Base-by-base conservation (phyloP, 2,113 vertebrate species). In the Noctilio leporinus region DNA sequence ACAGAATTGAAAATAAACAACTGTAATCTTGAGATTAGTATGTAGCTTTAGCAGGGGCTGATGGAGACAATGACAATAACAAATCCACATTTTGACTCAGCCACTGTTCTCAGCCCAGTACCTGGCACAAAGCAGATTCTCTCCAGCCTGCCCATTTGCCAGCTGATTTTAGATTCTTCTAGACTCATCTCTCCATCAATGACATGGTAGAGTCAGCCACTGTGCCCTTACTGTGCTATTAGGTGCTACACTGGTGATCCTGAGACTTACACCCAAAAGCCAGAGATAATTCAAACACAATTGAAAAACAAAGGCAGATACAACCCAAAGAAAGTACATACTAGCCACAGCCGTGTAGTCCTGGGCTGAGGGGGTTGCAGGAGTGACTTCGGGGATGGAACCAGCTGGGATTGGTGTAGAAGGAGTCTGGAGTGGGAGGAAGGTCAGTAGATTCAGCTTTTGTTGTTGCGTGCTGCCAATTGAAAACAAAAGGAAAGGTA, bases 401-500 rank as follows among this genome's bases (percentile, higher is more conserved):
- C 51, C 62, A 62, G 28, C 28, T 30, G n/a, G 65, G 45, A 47
- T 43, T 65, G 40, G 14, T 10, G 15, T 9, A 12, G 85, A 73
- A 78, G 65, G 9, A 17, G 7, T 40, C 19, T 30, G n/a, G 76
- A 20, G 17, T 3, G 0, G 26, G 24, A 33, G 4, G 12, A 20
- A n/a, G 30, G 38, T 57, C 59, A 49, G n/a, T 16, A 51, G 80
- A 53, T 33, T 11, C 1, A 3, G 67, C 19, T 3, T 7, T 67
- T 86, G 17, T 1, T 45, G 45, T 40, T 70, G 16, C 62, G 73
- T 38, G 28, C 76, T 64, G 49, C 55, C 94, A 78, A 84, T 17
- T 85, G 77, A 82, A 95, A 64, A 73, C 62, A 85, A 93, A 91
- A 55, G 40, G 49, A 86, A 89, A 75, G 78, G 40, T 17, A 38